Conservation (phyloP, 2,797 vertebrate species). For the Xerus rutilus region DNA sequence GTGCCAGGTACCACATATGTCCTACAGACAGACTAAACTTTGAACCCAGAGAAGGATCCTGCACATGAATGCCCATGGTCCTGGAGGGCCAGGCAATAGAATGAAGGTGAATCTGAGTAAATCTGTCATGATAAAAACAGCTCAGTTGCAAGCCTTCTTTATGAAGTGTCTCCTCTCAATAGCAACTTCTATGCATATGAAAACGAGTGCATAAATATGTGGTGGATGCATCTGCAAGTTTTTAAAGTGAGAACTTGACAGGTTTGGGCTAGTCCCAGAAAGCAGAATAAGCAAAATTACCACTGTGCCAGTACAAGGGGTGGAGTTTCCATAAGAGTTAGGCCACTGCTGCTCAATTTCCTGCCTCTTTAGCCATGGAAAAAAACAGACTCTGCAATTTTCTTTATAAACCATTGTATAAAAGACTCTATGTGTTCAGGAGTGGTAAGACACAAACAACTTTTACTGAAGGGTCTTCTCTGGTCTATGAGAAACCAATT, state of each 20-base stretch:
- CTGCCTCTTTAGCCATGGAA: constrained; percentile 56
- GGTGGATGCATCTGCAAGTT: constrained; percentile 63
- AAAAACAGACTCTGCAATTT: constrained; percentile 57
- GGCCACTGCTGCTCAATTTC: constrained; percentile 49
- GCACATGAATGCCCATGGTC: not conserved
- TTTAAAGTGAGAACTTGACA: constrained; percentile 75
- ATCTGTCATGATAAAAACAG: not conserved
- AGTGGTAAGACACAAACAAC: not conserved
- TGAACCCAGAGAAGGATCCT: not conserved
- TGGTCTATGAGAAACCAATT: not conserved
- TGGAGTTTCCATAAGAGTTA: constrained; percentile 65
- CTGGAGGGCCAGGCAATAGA: not conserved
- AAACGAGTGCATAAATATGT: constrained; percentile 44
- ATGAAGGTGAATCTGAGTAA: not conserved
- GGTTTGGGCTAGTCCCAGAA: constrained; percentile 74
- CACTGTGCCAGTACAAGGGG: constrained; percentile 53
- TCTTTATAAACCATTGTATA: constrained; percentile 59
- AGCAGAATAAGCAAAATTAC: constrained; percentile 70
- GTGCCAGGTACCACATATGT: not conserved
- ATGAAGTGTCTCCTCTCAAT: not conserved
- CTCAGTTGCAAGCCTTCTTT: not conserved
- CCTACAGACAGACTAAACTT: not conserved
- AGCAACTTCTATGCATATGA: constrained; percentile 64
- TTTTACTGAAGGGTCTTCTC: not conserved
- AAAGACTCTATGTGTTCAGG: constrained; percentile 3